These are phyloP conservation scores for Trogon surrucura DNA, from an alignment of 2,113 vertebrate genomes.

Conservation along the genomic window DNA sequence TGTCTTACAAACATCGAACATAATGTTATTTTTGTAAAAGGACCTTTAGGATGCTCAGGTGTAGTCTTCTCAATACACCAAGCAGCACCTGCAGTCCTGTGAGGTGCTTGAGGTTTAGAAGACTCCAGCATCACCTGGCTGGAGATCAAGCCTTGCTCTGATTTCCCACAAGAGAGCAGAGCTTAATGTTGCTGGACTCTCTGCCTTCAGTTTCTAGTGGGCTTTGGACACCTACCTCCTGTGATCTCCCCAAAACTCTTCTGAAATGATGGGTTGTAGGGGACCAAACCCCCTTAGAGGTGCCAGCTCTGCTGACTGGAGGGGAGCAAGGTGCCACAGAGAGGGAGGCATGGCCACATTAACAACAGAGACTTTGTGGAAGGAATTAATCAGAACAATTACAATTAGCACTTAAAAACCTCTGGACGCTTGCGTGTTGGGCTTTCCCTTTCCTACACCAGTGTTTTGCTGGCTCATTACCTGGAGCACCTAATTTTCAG, in stretches of 20 bases:
- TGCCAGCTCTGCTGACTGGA: background rate
- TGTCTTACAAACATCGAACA: background rate
- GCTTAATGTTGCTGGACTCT: background rate
- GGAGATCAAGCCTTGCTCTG: background rate
- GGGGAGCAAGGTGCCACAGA: rapidly evolving
- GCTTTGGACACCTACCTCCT: background rate
- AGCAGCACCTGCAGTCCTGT: background rate
- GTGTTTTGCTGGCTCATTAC: constrained; percentile 4
- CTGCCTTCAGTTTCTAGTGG: background rate
- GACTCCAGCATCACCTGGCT: background rate
- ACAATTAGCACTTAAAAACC: background rate
- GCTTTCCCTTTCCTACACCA: background rate
- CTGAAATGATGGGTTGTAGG: background rate
- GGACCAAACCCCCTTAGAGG: background rate
- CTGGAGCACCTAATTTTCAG: background rate
- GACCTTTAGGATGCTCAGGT: background rate
- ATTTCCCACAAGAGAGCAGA: background rate
- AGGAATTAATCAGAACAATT: background rate
- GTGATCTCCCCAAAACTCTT: background rate
- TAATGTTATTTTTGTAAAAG: background rate
- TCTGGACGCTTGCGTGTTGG: background rate
- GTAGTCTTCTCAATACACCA: background rate
- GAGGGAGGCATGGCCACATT: rapidly evolving
- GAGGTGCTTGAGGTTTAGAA: background rate
- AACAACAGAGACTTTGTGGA: background rate